These are phyloP conservation scores for Tadarida brasiliensis DNA, from an alignment of 2,797 vertebrate genomes.

Conservation along the genomic window DNA sequence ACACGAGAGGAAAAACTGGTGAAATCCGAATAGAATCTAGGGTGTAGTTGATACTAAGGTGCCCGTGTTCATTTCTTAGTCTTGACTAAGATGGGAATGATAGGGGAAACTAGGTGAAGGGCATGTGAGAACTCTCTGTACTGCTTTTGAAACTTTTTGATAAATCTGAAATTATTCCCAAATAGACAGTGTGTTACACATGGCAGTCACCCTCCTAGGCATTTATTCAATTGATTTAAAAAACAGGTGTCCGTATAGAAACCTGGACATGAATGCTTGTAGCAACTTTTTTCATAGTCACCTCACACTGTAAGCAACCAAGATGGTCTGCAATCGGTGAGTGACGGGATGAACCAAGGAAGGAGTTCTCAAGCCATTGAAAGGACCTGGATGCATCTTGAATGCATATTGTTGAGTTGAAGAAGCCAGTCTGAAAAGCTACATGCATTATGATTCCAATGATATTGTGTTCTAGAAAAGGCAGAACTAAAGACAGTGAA, in stretches of 20 bases:
- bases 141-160: background rate
- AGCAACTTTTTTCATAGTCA: background rate
- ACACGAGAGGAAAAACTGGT: background rate
- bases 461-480: background rate
- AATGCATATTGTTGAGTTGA: background rate
- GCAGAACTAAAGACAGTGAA: background rate
- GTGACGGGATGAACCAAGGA: background rate
- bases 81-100: background rate
- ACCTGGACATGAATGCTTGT: background rate
- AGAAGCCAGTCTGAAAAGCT: background rate
- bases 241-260: background rate
- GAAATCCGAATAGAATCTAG: background rate
- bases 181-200: background rate
- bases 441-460: background rate
- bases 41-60: background rate
- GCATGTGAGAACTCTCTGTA: background rate
- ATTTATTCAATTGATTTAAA: background rate
- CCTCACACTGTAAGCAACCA: background rate
- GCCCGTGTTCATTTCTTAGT: background rate
- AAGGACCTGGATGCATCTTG: background rate
- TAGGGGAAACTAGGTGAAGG: background rate
- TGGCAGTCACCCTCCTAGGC: background rate
- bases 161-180: background rate
- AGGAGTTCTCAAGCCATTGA: background rate
- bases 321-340: background rate